phyloP scores from a whole-genome alignment of 2,113 vertebrate species.

The Benitochromis conjunctus region DNA sequence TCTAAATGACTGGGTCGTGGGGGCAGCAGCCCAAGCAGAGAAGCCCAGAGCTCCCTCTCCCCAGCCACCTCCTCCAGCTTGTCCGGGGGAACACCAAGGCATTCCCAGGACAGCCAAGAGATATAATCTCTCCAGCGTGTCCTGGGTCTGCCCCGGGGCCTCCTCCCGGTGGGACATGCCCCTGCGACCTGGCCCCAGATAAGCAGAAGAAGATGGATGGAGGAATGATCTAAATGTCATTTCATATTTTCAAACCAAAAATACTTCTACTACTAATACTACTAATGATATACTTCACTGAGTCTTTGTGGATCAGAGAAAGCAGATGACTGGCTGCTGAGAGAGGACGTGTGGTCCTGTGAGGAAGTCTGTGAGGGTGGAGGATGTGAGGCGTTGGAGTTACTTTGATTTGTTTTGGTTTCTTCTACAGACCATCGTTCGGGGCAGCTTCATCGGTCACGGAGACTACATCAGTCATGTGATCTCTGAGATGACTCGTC shows the following conservation, averaged over 20 bases:
- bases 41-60: too few species aligned
- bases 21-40: too few species aligned
- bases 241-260: not conserved
- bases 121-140: too few species aligned
- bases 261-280: not conserved
- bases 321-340: not conserved
- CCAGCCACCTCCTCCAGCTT: too few species aligned
- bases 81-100: too few species aligned
- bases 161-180: too few species aligned
- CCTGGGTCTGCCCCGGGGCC: too few species aligned
- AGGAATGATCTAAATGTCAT: not conserved
- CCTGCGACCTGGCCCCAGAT: too few species aligned
- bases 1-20: too few species aligned
- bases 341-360: not conserved
- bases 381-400: not conserved
- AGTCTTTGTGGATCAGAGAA: not conserved
- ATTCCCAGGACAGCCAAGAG: too few species aligned
- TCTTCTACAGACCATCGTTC: slow-evolving; percentile 78
- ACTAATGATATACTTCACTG: not conserved
- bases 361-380: not conserved
- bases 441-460: slow-evolving; percentile 81
- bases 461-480: slow-evolving; percentile 85
- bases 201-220: too few species aligned
- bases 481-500: slow-evolving; percentile 82
- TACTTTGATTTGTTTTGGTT: not conserved